A percentile compares a stretch with the other conserved stretches of the same genome.
Conservation (phyloP, 1,140 invertebrate genomes). For the Meteorus sp. region DNA sequence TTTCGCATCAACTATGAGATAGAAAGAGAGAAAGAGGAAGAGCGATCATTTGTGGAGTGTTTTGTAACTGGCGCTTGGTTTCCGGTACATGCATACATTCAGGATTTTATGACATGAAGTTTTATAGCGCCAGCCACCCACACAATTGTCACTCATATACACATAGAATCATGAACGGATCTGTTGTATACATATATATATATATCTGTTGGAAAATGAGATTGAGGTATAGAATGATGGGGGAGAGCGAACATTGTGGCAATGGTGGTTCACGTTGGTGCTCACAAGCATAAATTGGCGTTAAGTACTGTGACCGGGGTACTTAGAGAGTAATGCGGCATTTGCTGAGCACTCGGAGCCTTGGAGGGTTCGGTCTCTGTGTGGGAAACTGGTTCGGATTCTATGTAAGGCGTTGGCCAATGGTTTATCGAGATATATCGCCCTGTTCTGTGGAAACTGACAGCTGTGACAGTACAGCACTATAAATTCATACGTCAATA, state of each 20-base stretch:
- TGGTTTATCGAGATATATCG: conserved; percentile 14
- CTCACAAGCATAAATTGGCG: conserved; percentile 36
- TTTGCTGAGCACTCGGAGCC: conserved; percentile 33
- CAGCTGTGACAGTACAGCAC: neutral
- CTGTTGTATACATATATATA: neutral
- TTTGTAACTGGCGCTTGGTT: neutral
- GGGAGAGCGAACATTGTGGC: neutral
- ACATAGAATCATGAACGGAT: too few relatives aligned
- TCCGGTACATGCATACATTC: neutral
- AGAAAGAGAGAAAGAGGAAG: too few relatives aligned
- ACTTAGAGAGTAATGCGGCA: conserved; percentile 42
- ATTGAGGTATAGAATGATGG: conserved; percentile 1
- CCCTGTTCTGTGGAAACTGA: conserved; percentile 8
- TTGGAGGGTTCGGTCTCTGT: conserved; percentile 3
- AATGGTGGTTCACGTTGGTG: conserved; percentile 8
- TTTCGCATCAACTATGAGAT: too few relatives aligned
- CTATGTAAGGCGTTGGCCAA: conserved; percentile 32
- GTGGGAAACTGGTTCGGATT: conserved; percentile 38
- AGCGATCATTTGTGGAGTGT: neutral
- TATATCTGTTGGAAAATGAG: too few relatives aligned
- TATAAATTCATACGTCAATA: neutral
- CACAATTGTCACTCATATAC: neutral
- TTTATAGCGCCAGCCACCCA: neutral
- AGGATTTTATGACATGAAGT: conserved; percentile 5
- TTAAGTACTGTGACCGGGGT: conserved; percentile 34